These are phyloP conservation scores for Talpa occidentalis DNA, from an alignment of 2,113 vertebrate genomes.

Conservation along the genomic window DNA sequence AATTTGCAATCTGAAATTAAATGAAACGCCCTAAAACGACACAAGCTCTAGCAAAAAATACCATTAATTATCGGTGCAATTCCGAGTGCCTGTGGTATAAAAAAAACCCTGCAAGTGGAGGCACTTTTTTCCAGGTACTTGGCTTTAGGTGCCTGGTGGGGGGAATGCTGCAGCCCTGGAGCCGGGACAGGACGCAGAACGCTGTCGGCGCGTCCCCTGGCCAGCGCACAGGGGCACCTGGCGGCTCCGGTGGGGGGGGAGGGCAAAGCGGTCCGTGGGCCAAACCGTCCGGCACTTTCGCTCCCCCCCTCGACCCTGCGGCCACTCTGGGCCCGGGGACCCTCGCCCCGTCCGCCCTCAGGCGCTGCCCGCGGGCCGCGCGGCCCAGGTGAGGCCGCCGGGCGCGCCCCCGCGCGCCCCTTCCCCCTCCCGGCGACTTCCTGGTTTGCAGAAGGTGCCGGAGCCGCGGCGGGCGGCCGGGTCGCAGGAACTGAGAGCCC, in stretches of 20 bases:
- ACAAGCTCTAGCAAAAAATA: neutral
- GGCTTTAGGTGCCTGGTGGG: neutral
- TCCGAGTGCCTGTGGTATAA: neutral
- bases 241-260: neutral
- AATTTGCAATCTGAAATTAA: neutral
- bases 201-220: neutral
- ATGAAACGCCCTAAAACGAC: neutral
- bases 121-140: neutral
- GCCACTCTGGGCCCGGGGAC: neutral
- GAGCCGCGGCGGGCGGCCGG: slow-evolving; percentile 68
- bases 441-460: slow-evolving; percentile 83
- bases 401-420: slow-evolving; percentile 53
- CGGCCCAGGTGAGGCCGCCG: slow-evolving; percentile 61
- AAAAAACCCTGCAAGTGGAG: neutral
- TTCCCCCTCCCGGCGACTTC: slow-evolving; percentile 78
- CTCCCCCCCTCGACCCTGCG: neutral
- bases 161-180: neutral
- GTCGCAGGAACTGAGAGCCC: slow-evolving; percentile 53
- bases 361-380: neutral
- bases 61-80: neutral
- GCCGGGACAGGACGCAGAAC: neutral
- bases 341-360: neutral
- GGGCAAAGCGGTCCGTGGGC: neutral
- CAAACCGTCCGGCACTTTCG: neutral
- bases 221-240: neutral